These are phyloP conservation scores for Drosophila buzzatii DNA, from an alignment of 2,888 invertebrate genomes.

Conservation along the genomic window DNA sequence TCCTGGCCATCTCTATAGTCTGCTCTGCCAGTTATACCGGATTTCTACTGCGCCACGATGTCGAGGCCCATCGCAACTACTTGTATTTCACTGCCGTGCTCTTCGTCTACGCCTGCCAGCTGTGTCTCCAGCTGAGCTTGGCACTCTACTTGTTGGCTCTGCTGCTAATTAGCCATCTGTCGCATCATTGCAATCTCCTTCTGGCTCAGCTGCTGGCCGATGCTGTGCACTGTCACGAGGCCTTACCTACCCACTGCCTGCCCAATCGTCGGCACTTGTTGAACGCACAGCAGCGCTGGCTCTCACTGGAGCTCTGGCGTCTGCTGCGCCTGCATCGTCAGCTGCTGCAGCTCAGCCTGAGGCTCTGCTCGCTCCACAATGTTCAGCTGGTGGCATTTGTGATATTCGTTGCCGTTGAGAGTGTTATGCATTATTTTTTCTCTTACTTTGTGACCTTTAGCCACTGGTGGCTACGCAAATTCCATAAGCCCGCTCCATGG, in stretches of 20 bases:
- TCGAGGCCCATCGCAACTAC: conserved; percentile 20
- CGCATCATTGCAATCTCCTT: conserved; percentile 67
- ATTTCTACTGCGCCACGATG: conserved; percentile 45
- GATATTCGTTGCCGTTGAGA: conserved; percentile 62
- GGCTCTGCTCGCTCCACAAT: conserved; percentile 55
- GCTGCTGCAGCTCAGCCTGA: conserved; percentile 52
- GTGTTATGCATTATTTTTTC: conserved; percentile 71
- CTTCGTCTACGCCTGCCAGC: conserved; percentile 63
- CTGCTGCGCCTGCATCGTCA: conserved; percentile 57
- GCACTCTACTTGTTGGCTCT: conserved; percentile 62
- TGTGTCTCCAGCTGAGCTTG: conserved; percentile 69
- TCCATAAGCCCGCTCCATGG: background rate
- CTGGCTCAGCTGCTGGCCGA: conserved; percentile 55
- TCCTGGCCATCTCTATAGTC: conserved; percentile 16
- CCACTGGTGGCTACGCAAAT: conserved; percentile 38
- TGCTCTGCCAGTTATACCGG: conserved; percentile 44
- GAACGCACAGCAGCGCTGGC: conserved; percentile 52
- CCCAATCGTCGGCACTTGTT: conserved; percentile 39
- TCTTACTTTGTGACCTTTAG: conserved; percentile 69
- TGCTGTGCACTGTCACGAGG: conserved; percentile 8
- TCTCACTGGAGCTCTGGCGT: conserved; percentile 61
- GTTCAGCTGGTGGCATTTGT: conserved; percentile 71
- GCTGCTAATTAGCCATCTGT: conserved; percentile 63
- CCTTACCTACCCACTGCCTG: conserved; percentile 6
- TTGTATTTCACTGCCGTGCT: conserved; percentile 51